Evolutionary conservation across 2,888 invertebrate genomes (phyloP).

Genomic region (Tenthredo notha): DNA sequence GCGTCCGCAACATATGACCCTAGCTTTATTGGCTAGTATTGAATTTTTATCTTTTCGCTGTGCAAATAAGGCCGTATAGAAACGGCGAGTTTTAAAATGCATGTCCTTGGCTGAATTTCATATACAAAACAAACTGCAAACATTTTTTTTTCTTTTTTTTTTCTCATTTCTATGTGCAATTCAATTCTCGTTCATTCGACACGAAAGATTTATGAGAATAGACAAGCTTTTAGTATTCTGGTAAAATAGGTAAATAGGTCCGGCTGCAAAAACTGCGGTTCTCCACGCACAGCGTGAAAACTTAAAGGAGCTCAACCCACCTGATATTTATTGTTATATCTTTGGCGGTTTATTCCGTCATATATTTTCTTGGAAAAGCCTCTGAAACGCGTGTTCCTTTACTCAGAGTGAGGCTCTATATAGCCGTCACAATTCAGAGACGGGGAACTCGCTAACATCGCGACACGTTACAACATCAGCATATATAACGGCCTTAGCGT

Average conservation of each 20-base stretch:
- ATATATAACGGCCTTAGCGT: slow-evolving; percentile 65
- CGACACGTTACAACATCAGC: slow-evolving; percentile 69
- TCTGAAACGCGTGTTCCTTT: slow-evolving; percentile 36
- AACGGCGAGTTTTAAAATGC: slow-evolving; percentile 68
- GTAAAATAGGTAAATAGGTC: slow-evolving; percentile 7
- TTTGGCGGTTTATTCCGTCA: slow-evolving; percentile 50
- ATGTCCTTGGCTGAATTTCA: slow-evolving; percentile 60
- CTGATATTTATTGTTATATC: slow-evolving; percentile 51
- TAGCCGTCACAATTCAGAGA: slow-evolving; percentile 52
- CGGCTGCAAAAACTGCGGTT: slow-evolving; percentile 7
- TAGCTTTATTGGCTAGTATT: slow-evolving; percentile 70
- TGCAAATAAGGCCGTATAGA: slow-evolving; percentile 67
- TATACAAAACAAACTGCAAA: background rate
- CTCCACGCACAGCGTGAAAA: slow-evolving; percentile 4
- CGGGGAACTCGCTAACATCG: slow-evolving; percentile 39
- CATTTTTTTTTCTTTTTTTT: background rate
- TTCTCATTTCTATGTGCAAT: background rate
- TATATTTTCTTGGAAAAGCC: slow-evolving; percentile 46
- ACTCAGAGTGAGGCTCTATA: slow-evolving; percentile 30
- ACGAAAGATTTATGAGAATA: background rate
- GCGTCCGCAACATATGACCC: slow-evolving; percentile 56
- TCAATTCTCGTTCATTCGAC: background rate
- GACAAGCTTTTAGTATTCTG: background rate
- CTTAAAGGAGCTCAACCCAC: slow-evolving; percentile 26
- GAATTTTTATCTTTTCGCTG: slow-evolving; percentile 75